Evolutionary conservation across 2,113 vertebrate species (phyloP), one percentile per base, ranked within the genome.

Genomic region (Eurypyga helias): DNA sequence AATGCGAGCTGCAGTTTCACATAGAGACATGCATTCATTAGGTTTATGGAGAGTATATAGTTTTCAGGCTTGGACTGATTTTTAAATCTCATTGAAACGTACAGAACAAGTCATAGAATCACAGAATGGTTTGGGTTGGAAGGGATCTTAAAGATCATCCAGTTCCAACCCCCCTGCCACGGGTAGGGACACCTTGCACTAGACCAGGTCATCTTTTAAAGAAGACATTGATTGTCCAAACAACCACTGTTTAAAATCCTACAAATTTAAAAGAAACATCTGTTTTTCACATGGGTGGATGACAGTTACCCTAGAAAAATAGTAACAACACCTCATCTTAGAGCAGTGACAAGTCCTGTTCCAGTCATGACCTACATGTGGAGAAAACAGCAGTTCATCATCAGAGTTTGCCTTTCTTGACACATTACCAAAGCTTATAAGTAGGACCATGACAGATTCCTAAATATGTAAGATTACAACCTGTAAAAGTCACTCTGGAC

Each of bases 1-100:
- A 95, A 96, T 65, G 73, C 69, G 84, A 92, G 88, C 94, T 89
- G 86, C 72, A 75, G 46, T 93, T 94, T 82, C 1, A 4, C 90
- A 89, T 33, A 87, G 78, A 92, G 67, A 83, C 24, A 64, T 1
- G 29, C 73, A 95, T 91, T 92, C 95, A 96, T 91, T 89, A 97
- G 61, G 73, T 82, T 79, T 76, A 65, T 29, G 58, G 77, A 76
- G 80, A 89, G 33, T 49, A 87, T 86, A 92, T 54, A 55, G 80
- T 79, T 87, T 85, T 52, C 73, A 91, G 73, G 79, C 49, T 84
- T 87, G 17, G 86, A 91, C n/a, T 86, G 88, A 82, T 95, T 95
- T 92, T 93, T 90, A 94, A 88, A 88, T 95, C 92, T 94, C 64
- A 66, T 75, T 92, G 89, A 95, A 73, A 85, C 6, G 1, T 82